These are phyloP conservation scores for Dendrolimus kikuchii DNA, from an alignment of 1,140 invertebrate species.

Conservation along the genomic window DNA sequence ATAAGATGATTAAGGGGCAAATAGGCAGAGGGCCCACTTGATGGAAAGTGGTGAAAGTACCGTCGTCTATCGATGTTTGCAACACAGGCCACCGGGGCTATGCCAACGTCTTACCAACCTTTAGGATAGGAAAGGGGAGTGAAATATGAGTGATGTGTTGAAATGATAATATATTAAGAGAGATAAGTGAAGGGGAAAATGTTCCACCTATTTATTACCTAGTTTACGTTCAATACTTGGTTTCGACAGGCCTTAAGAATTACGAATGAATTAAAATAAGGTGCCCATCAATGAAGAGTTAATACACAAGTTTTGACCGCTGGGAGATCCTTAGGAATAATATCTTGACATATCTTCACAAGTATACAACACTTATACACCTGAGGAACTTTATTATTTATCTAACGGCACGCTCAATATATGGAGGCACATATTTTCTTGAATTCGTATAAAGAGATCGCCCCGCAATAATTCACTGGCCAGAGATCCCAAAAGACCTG, in stretches of 20 bases:
- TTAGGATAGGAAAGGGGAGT: no score
- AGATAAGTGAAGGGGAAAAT: no score
- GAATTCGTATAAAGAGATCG: slow-evolving; percentile 8
- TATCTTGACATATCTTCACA: slow-evolving; percentile 11
- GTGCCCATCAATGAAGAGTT: slow-evolving; percentile 21
- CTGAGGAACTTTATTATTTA: slow-evolving; percentile 14
- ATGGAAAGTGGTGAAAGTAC: no score
- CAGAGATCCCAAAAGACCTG: slow-evolving; percentile 3
- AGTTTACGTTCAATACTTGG: background rate
- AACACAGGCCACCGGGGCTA: no score
- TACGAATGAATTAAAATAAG: slow-evolving; percentile 3
- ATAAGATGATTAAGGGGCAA: no score
- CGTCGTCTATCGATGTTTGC: no score
- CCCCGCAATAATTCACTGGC: slow-evolving; percentile 5
- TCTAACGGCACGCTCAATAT: slow-evolving; percentile 4
- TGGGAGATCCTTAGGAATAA: slow-evolving; percentile 19
- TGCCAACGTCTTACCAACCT: no score
- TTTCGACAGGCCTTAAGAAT: background rate
- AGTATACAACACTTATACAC: slow-evolving; percentile 8
- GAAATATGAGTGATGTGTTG: no score
- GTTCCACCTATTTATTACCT: no score
- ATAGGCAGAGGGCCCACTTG: no score
- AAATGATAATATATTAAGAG: no score
- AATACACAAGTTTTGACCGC: slow-evolving; percentile 17
- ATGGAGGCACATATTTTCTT: slow-evolving; percentile 8